A percentile compares a stretch with the other conserved stretches of the same genome.
These are phyloP conservation scores for Aphrocallistes beatrix DNA, from an alignment of 37 sponge, comb jelly and placozoan genomes.

Conservation along the genomic window DNA sequence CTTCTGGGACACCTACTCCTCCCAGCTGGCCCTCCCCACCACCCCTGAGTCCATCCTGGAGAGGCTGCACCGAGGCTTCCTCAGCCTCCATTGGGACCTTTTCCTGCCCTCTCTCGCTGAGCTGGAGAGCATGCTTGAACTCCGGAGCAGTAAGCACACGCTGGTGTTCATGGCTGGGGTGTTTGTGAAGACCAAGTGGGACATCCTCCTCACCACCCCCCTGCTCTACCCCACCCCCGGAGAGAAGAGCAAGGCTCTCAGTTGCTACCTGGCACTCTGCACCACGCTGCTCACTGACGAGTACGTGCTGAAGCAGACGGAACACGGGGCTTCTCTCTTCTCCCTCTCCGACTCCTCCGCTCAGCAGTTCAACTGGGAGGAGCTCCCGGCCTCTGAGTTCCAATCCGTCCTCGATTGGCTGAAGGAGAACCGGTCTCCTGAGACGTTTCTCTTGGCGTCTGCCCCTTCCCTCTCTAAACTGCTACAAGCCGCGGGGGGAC, in stretches of 20 bases:
- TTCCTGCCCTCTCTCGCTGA: conserved; percentile 46
- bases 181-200: conserved; percentile 48
- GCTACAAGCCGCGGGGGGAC: not conserved
- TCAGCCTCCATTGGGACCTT: conserved; percentile 43
- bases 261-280: not conserved
- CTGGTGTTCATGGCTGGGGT: conserved; percentile 51
- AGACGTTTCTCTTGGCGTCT: not conserved
- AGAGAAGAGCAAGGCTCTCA: not conserved
- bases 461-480: not conserved
- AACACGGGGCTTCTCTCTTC: not conserved
- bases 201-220: conserved; percentile 6
- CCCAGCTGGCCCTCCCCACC: conserved; percentile 22
- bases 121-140: conserved; percentile 55
- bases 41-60: conserved; percentile 35
- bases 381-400: not conserved
- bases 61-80: conserved; percentile 41
- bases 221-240: not conserved
- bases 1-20: conserved; percentile 46
- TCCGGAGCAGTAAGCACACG: not conserved
- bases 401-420: not conserved
- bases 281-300: not conserved
- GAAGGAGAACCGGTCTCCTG: not conserved
- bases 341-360: not conserved
- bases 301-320: not conserved
- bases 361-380: not conserved